A percentile compares a stretch with the other conserved stretches of the same genome.
Evolutionary conservation across 2,888 invertebrate species (phyloP).

Genomic region (Malthinus seriepunctatus): DNA sequence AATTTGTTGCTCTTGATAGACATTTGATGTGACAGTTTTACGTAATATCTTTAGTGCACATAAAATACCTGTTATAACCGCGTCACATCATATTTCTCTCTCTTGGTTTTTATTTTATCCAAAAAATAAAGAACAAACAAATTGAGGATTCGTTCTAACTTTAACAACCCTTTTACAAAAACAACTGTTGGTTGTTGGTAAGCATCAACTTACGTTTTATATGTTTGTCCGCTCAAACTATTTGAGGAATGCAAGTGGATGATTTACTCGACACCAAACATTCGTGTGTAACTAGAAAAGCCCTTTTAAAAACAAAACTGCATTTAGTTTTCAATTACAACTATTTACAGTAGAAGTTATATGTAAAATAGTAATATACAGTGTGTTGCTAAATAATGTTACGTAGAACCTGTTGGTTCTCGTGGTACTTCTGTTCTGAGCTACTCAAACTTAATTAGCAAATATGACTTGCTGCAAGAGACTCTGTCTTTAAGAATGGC

Average conservation of each 20-base stretch:
- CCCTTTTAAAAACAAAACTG: background rate
- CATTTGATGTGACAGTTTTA: conserved; percentile 11
- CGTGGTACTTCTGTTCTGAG: too few relatives aligned
- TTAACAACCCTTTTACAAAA: background rate
- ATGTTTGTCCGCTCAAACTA: conserved; percentile 3
- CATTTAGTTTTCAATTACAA: background rate
- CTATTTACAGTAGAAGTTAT: too few relatives aligned
- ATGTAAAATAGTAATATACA: too few relatives aligned
- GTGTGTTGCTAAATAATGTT: too few relatives aligned
- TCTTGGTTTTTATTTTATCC: background rate
- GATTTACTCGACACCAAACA: background rate
- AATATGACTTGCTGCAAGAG: too few relatives aligned
- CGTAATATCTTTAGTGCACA: conserved; percentile 11
- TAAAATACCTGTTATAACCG: conserved; percentile 9
- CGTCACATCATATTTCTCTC: background rate
- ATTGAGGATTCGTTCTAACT: background rate
- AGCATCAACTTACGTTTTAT: background rate
- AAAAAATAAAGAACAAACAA: background rate
- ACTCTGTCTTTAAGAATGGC: too few relatives aligned
- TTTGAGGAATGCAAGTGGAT: background rate
- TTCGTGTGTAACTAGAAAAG: background rate
- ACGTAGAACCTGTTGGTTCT: too few relatives aligned
- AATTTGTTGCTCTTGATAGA: background rate
- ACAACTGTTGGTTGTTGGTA: background rate
- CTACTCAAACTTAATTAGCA: too few relatives aligned